Base-by-base conservation (phyloP, 2,888 invertebrate species). In the Thereva unica region DNA sequence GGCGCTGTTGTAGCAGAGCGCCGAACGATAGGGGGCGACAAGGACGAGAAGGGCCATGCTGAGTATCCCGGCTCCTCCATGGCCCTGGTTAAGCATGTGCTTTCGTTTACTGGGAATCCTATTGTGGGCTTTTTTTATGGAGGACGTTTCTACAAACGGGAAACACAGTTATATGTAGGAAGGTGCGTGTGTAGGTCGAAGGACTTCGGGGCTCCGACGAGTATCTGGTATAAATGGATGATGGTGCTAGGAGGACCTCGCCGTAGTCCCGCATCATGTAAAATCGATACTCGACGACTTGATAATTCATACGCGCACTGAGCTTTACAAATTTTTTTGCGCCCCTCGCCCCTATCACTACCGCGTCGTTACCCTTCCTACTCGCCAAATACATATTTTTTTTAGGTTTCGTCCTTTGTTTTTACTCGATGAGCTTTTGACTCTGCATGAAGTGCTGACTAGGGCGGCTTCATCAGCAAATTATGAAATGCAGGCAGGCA, bases 271-370 rank as follows among this genome's bases (percentile, higher is more conserved):
- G 61, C 61, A 61, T 61, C 61, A 50, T 61, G 40, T 38, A 61
- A 54, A 61, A 61, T 61, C 61, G 50, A 61, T 61, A 10, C 40
- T 40, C 50, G 61, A 61, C 61, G 34, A 50, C 61, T 61, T 61
- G 61, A 50, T 50, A 61, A 61, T 61, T 61, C 50, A 61, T 61
- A n/a, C 61, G 40, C 41, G 61, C 61, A 61, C 50, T 40, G 50
- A 50, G 38, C 50, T 59, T 38, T 38, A 23, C 23, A 23, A 10
- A 40, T 34, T 61, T 55, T 61, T 61, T 50, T 38, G 49, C 38
- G 9, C 49, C 12, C 47, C 37, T 49, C 40, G 23, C 23, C 2
- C 40, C 6, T 61, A 41, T 41, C 5, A 23, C 50, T n/a, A 50
- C 35, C 23, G 49, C 12, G 23, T 50, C 50, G 6, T 50, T 35